Percentiles rank a stretch among this genome's conserved stretches.
phyloP scores from a whole-genome alignment of 2,113 vertebrate species.

The Meriones unguiculatus region DNA sequence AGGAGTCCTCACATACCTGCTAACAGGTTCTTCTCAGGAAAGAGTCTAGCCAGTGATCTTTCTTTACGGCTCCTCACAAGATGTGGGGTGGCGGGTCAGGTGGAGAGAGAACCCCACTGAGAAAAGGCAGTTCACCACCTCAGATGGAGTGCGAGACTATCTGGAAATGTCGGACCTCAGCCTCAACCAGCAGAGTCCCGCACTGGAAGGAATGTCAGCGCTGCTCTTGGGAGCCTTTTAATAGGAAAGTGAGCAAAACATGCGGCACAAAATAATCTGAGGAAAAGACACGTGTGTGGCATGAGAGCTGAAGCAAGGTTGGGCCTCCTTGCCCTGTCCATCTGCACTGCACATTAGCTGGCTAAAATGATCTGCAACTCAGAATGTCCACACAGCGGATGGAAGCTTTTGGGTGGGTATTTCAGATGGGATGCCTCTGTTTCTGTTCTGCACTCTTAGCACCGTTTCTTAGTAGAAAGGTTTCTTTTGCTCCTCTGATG shows the following conservation, averaged over 20 bases:
- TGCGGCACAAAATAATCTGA: neutral
- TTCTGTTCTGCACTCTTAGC: neutral
- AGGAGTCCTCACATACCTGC: too few species aligned
- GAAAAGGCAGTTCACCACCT: too few species aligned
- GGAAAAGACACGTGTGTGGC: neutral
- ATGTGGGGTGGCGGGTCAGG: too few species aligned
- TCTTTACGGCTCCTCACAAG: too few species aligned
- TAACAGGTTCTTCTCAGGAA: too few species aligned
- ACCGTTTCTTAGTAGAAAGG: neutral
- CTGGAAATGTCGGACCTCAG: too few species aligned
- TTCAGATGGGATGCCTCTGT: neutral
- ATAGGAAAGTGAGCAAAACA: neutral
- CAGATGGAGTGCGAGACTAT: too few species aligned
- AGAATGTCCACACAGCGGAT: neutral
- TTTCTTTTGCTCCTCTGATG: neutral
- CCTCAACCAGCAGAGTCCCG: too few species aligned
- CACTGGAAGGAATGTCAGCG: neutral
- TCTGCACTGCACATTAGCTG: neutral
- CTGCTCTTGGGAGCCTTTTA: neutral
- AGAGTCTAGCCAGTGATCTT: too few species aligned
- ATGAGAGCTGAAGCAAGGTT: neutral
- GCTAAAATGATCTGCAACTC: neutral
- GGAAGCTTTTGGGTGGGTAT: neutral
- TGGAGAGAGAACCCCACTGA: too few species aligned
- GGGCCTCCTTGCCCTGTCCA: neutral